phyloP scores from a whole-genome alignment of 2,888 invertebrate species.

The Unio pictorum region DNA sequence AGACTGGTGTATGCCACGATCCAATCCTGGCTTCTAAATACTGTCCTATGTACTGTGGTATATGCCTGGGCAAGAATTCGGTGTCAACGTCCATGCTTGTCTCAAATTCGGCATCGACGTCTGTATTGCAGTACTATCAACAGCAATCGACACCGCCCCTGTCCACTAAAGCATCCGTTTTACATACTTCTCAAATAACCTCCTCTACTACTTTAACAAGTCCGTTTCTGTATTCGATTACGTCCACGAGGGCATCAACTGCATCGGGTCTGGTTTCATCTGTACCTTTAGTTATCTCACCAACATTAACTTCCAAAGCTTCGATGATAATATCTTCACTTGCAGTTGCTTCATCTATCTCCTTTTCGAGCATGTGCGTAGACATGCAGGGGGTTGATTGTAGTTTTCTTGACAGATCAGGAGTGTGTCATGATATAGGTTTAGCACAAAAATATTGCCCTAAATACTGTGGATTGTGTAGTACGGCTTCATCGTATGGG shows the following conservation, averaged over 20 bases:
- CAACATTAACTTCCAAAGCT: background rate
- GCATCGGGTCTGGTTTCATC: too few relatives aligned
- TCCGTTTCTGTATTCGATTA: too few relatives aligned
- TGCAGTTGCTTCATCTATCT: too few relatives aligned
- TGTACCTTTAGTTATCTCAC: background rate
- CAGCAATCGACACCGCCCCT: too few relatives aligned
- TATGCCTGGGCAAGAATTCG: background rate
- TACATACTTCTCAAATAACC: too few relatives aligned
- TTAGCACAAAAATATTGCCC: slow-evolving; percentile 1
- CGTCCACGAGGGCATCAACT: too few relatives aligned
- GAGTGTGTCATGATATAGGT: slow-evolving; percentile 3
- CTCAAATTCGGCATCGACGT: too few relatives aligned
- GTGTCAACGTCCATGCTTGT: too few relatives aligned
- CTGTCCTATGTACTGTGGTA: slow-evolving; percentile 12
- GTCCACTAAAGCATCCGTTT: too few relatives aligned
- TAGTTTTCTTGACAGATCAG: slow-evolving; percentile 1
- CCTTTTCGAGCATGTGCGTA: background rate
- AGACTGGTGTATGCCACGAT: slow-evolving; percentile 6
- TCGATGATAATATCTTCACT: background rate
- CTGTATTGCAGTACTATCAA: too few relatives aligned
- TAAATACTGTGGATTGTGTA: slow-evolving; percentile 9
- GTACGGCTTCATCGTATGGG: too few relatives aligned
- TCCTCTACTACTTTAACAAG: too few relatives aligned
- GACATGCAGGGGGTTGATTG: slow-evolving; percentile 8
- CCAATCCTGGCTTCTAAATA: slow-evolving; percentile 5